Percentiles rank a stretch among this genome's conserved stretches.
These are phyloP conservation scores for Prunella himalayana DNA, from an alignment of 2,113 vertebrate species.

Conservation along the genomic window DNA sequence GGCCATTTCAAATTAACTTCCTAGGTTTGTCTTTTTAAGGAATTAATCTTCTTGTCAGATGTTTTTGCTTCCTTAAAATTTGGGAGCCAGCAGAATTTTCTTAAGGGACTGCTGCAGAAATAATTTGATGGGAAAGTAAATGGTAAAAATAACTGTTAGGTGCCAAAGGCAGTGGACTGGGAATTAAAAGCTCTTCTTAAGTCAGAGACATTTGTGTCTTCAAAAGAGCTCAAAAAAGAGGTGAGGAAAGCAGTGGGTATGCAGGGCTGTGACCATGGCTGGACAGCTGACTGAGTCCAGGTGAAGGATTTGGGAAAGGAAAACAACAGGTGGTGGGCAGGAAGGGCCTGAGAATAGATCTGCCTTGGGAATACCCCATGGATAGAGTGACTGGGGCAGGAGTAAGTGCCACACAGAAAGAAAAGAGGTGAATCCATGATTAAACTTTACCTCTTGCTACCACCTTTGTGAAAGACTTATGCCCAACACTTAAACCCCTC, in stretches of 20 bases:
- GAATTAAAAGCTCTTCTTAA: neutral
- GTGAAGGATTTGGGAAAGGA: slow-evolving; percentile 35
- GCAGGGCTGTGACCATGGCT: neutral
- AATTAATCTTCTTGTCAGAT: neutral
- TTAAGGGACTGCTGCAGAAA: neutral
- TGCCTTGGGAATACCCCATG: slow-evolving; percentile 27
- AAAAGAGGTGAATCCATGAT: neutral
- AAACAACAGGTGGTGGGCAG: slow-evolving; percentile 41
- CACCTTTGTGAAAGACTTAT: neutral
- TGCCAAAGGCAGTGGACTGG: neutral
- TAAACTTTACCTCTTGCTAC: neutral
- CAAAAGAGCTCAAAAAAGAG: neutral
- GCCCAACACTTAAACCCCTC: neutral
- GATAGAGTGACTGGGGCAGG: slow-evolving; percentile 24
- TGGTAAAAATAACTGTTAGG: neutral
- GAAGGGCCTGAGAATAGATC: neutral
- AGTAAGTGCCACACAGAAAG: neutral
- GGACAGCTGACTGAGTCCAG: slow-evolving; percentile 6
- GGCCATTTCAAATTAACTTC: neutral
- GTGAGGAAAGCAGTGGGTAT: neutral
- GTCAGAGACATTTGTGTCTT: neutral
- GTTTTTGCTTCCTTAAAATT: neutral
- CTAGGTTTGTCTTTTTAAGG: neutral
- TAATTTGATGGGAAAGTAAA: neutral
- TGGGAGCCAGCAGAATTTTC: neutral